Conservation (phyloP, 2,888 invertebrate species). For the Ectemnius cavifrons region DNA sequence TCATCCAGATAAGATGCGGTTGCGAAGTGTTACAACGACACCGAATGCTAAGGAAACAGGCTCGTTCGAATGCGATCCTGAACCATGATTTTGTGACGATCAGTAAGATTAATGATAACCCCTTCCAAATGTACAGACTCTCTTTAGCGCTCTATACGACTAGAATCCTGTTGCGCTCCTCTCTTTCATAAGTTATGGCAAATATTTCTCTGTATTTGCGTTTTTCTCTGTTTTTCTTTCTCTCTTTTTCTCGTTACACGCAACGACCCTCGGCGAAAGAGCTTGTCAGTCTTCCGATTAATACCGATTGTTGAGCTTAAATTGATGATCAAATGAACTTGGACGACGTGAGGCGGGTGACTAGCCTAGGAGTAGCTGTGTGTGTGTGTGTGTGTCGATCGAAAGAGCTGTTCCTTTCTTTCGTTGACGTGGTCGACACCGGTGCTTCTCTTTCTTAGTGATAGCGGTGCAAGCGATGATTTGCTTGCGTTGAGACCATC, state of each 20-base stretch:
- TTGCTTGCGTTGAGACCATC: constrained; percentile 66
- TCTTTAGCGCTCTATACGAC: constrained; percentile 1
- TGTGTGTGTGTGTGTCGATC: constrained; percentile 7
- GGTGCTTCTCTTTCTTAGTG: constrained; percentile 26
- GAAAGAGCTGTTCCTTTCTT: not conserved
- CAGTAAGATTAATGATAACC: not conserved
- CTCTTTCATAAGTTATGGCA: not conserved
- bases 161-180: not conserved
- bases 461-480: constrained; percentile 57
- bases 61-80: not conserved
- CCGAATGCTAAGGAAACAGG: not conserved
- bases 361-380: too few species aligned
- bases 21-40: not conserved
- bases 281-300: constrained; percentile 4
- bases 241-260: not conserved
- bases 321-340: not conserved
- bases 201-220: not conserved
- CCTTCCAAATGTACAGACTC: not conserved
- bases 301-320: constrained; percentile 7
- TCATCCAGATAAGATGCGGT: too few species aligned
- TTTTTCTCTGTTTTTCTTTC: not conserved
- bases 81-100: not conserved
- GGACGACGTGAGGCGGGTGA: not conserved
- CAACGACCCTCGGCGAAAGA: not conserved
- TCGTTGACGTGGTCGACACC: not conserved